Evolutionary conservation across 2,113 vertebrate species (phyloP), one percentile per base, ranked within the genome.

Genomic region (Colaptes auratus): DNA sequence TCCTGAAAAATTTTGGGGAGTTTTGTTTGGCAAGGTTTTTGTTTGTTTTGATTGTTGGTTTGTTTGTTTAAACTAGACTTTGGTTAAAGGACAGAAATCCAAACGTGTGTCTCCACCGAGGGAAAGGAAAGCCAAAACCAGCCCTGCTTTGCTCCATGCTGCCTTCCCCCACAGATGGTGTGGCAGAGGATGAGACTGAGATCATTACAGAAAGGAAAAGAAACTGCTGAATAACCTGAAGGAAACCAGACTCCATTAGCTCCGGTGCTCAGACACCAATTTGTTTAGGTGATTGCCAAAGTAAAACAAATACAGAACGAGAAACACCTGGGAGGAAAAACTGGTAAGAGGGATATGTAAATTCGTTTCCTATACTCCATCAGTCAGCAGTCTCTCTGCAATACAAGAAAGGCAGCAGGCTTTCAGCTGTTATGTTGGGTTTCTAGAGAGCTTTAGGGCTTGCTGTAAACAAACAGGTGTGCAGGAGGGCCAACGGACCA

Each of bases 251-350:
- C 16, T 66, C 66, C 44, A 13, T 76, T 66, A 76, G 75, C 35
- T 79, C 35, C 50, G 10, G 27, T 35, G 63, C 59, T 89, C 92
- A 59, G 55, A 58, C 55, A 80, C 88, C 79, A 82, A 88, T 82
- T 90, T 86, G n/a, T 66, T 91, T 70, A 76, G 85, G 72, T 83
- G 91, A 82, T 80, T 80, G 82, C 78, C 75, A 52, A 92, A 88
- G 72, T 73, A 82, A 95, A 96, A 92, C 71, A 91, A 92, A 79
- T n/a, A 70, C 1, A 19, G 55, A 86, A 82, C 74, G 89, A 72
- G 85, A 96, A 94, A 85, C 74, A 89, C 77, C 64, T 94, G 67
- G 27, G 42, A 79, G 44, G 63, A 93, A 46, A 82, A 94, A 70
- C 8, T 52, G 39, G 18, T 50, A 59, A 53, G 74, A 87, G 58